Percentiles rank a stretch among this genome's conserved stretches.
Evolutionary conservation across 2,888 invertebrate species (phyloP).

Genomic region (Rutpela maculata): DNA sequence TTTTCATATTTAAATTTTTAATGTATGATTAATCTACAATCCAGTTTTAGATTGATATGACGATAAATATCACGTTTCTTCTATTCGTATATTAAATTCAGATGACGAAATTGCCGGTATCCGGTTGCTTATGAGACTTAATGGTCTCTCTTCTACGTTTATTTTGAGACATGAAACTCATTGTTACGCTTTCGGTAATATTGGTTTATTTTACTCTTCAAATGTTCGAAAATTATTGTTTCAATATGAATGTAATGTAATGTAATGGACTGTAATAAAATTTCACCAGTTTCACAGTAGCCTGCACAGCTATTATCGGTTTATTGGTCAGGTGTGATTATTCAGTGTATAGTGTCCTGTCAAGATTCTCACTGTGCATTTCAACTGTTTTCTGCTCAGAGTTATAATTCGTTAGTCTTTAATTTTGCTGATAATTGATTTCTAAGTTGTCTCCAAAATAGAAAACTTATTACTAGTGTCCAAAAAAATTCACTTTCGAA

Average conservation of each 20-base stretch:
- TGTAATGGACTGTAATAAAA: too few relatives aligned
- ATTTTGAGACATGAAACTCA: slow-evolving; percentile 18
- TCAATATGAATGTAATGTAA: not conserved
- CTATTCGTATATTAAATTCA: not conserved
- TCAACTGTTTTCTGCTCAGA: too few relatives aligned
- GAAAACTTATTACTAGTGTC: too few relatives aligned
- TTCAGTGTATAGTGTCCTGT: too few relatives aligned
- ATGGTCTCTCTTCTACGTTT: slow-evolving; percentile 23
- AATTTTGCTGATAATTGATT: too few relatives aligned
- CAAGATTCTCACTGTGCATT: too few relatives aligned
- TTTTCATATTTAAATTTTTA: slow-evolving; percentile 51
- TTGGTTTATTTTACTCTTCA: not conserved
- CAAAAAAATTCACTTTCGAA: too few relatives aligned
- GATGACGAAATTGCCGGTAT: slow-evolving; percentile 21
- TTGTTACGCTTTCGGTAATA: slow-evolving; percentile 1
- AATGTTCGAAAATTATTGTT: not conserved
- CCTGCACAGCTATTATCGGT: too few relatives aligned
- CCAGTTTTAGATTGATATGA: slow-evolving; percentile 43
- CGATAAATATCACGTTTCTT: slow-evolving; percentile 44
- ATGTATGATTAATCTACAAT: slow-evolving; percentile 42
- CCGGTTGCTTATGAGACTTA: not conserved
- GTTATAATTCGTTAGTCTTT: too few relatives aligned
- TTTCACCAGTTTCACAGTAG: too few relatives aligned
- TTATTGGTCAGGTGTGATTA: too few relatives aligned
- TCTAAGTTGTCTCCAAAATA: too few relatives aligned